Evolutionary conservation across 2,888 invertebrate genomes (phyloP).

Genomic region (Patella pellucida): DNA sequence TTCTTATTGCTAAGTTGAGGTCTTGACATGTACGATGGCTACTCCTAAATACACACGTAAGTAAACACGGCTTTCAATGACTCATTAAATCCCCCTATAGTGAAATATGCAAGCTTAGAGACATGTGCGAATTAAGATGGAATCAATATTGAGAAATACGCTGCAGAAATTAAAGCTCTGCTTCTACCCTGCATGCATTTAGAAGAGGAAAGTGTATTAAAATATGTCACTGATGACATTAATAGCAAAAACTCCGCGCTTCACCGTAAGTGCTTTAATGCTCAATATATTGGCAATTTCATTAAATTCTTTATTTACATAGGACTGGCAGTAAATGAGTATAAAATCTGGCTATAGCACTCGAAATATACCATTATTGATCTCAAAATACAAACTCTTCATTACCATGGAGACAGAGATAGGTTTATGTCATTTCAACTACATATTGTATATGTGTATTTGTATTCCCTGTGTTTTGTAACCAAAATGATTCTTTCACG

Average conservation of each 20-base stretch:
- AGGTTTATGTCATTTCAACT: slow-evolving; percentile 12
- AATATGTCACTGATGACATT: not conserved
- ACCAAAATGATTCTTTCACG: slow-evolving; percentile 5
- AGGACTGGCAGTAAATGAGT: slow-evolving; percentile 34
- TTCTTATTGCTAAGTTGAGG: not conserved
- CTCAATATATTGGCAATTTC: slow-evolving; percentile 41
- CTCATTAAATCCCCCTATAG: slow-evolving; percentile 25
- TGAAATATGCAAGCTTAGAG: slow-evolving; percentile 26
- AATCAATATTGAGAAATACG: slow-evolving; percentile 42
- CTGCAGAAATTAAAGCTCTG: slow-evolving; percentile 27
- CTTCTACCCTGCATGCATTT: slow-evolving; percentile 13
- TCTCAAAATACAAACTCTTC: slow-evolving; percentile 37
- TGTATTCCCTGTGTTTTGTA: not conserved
- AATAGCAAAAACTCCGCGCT: not conserved
- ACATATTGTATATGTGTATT: slow-evolving; percentile 6
- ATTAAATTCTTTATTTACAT: slow-evolving; percentile 42
- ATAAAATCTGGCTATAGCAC: slow-evolving; percentile 26
- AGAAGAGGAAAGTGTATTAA: slow-evolving; percentile 18
- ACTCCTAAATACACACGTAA: slow-evolving; percentile 22
- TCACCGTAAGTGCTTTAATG: slow-evolving; percentile 25
- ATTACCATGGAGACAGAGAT: slow-evolving; percentile 32
- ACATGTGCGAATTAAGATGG: slow-evolving; percentile 41
- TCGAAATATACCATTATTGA: slow-evolving; percentile 42
- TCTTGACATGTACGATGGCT: slow-evolving; percentile 3
- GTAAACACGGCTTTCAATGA: slow-evolving; percentile 32